Base-by-base conservation (phyloP, 2,888 invertebrate genomes). In the Opisthograptis luteolata region DNA sequence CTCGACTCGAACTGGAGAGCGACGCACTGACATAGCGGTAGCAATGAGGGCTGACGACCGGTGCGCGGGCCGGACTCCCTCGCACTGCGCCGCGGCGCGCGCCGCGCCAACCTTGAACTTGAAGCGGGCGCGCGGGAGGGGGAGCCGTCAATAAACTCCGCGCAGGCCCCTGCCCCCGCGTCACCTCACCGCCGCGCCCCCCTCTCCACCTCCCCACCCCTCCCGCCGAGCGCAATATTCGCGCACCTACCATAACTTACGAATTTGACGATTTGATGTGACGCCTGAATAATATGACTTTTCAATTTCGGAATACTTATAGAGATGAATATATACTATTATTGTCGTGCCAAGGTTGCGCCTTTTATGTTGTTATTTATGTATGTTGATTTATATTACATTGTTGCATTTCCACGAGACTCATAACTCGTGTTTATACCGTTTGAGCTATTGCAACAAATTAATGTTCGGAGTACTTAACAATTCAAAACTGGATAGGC, bases 91-190 rank as follows among this genome's bases (percentile, higher is more conserved):
- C 79, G 83, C 86, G 82, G 83, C 91, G 90, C 92, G 91, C 86
- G 91, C 91, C 90, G 87, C 82, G 90, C 92, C 89, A 89, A 88
- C 92, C 92, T 92, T 92, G 91, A 92, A 91, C 92, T 92, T 91
- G 90, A 87, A 74, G 85, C 76, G 81, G 74, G 81, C 73, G 75
- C 70, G 71, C 76, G 80, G 81, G 76, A 81, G 79, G 82, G 81
- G 80, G 83, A 69, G 81, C 88, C 89, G 85, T 87, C 88, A 86
- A 87, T 89, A 84, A 82, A 84, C 85, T 84, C 87, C 85, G 87
- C 87, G 85, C 87, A 87, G 82, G 81, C 77, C 81, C 75, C 83
- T 84, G 82, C 82, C 84, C 85, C 87, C 81, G 75, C 78, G 58
- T 55, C 71, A 64, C 64, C 70, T 66, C 68, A 60, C 60, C 68